Evolutionary conservation across 2,797 vertebrate species (phyloP).

Genomic region (Calcarius lapponicus): DNA sequence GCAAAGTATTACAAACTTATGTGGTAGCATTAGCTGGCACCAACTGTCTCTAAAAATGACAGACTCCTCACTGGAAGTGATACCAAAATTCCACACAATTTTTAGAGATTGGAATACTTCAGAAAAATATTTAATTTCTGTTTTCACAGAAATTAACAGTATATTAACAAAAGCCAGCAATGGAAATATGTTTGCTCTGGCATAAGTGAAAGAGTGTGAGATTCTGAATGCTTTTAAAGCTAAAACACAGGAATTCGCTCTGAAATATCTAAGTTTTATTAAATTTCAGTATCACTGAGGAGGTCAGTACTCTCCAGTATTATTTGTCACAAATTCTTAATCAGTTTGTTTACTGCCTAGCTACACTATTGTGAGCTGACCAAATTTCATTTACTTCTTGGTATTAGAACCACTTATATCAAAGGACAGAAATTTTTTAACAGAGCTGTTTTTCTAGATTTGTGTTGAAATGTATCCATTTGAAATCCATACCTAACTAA

Average conservation of each 20-base stretch:
- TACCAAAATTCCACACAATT: conserved; percentile 10
- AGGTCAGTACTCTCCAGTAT: neutral
- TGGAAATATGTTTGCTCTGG: conserved; percentile 33
- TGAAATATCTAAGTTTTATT: neutral
- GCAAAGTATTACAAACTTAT: neutral
- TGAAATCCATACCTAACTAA: neutral
- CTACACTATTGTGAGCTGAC: neutral
- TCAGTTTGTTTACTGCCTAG: neutral
- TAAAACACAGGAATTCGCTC: neutral
- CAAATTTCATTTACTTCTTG: neutral
- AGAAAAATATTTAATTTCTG: conserved; percentile 30
- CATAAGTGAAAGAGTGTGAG: neutral
- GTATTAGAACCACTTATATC: neutral
- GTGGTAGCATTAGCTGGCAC: neutral
- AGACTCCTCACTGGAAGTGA: neutral
- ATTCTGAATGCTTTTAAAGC: neutral
- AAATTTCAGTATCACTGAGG: neutral
- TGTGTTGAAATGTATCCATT: neutral
- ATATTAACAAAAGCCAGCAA: neutral
- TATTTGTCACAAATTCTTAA: neutral
- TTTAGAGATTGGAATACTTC: neutral
- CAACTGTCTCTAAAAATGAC: neutral
- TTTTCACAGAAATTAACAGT: neutral
- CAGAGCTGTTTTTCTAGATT: neutral
- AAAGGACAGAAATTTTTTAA: neutral